Percentiles rank a stretch among this genome's conserved stretches.
These are phyloP conservation scores for Synergus laeviventris DNA, from an alignment of 2,888 invertebrate species.

Conservation along the genomic window DNA sequence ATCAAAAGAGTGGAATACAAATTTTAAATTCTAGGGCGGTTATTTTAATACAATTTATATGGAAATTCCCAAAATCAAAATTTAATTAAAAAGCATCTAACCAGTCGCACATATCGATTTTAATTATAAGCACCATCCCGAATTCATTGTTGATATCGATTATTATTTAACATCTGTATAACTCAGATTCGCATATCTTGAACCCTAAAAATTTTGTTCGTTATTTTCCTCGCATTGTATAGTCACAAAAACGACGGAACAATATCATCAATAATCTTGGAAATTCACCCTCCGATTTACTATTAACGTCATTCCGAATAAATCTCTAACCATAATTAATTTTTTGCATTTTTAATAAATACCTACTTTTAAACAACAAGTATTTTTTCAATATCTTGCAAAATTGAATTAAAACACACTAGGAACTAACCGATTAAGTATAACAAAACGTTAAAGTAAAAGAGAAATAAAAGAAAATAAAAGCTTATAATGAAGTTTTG, in stretches of 20 bases:
- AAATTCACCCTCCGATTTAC: background rate
- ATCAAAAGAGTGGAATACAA: slow-evolving; percentile 38
- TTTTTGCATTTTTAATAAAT: slow-evolving; percentile 7
- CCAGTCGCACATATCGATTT: background rate
- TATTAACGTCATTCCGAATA: background rate
- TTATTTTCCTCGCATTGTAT: background rate
- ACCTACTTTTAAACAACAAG: slow-evolving; percentile 6
- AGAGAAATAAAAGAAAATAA: background rate
- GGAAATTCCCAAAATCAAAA: background rate
- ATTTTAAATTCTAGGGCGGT: slow-evolving; percentile 1
- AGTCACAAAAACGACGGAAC: background rate
- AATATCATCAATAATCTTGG: background rate
- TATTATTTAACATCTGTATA: background rate
- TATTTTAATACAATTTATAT: background rate
- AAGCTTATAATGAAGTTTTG: background rate
- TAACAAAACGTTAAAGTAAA: background rate
- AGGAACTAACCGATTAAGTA: background rate
- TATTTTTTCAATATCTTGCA: background rate
- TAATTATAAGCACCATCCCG: background rate
- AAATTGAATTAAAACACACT: background rate
- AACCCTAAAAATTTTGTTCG: background rate
- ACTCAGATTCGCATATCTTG: background rate
- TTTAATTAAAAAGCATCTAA: background rate
- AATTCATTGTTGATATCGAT: slow-evolving; percentile 4
- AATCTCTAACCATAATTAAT: slow-evolving; percentile 3